These are phyloP conservation scores for Diabrotica virgifera DNA, from an alignment of 1,140 invertebrate genomes.

Conservation along the genomic window DNA sequence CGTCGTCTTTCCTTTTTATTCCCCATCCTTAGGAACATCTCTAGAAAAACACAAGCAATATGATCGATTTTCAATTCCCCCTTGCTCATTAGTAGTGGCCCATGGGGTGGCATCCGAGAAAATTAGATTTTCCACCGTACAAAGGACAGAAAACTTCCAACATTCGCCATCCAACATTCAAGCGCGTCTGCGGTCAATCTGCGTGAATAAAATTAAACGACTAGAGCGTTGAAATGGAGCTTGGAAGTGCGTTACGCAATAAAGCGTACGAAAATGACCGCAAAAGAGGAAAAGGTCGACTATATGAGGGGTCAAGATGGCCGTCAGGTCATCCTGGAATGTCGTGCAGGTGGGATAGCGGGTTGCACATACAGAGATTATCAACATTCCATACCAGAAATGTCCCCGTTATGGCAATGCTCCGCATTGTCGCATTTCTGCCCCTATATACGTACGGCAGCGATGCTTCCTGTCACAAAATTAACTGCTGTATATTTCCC, in stretches of 20 bases:
- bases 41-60: background rate
- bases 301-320: conserved; percentile 29
- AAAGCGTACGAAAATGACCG: conserved; percentile 17
- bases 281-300: conserved; percentile 21
- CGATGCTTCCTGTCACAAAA: conserved; percentile 1
- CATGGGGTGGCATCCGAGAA: background rate
- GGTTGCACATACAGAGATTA: conserved; percentile 30
- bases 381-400: conserved; percentile 40
- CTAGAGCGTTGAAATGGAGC: conserved; percentile 15
- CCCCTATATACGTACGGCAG: background rate
- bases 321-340: conserved; percentile 28
- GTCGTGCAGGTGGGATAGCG: conserved; percentile 28
- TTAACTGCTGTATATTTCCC: conserved; percentile 2
- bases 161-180: background rate
- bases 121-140: conserved; percentile 1
- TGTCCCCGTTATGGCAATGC: conserved; percentile 31
- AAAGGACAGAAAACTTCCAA: conserved; percentile 9
- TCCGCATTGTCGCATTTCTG: conserved; percentile 23
- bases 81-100: background rate
- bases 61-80: conserved; percentile 2
- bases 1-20: background rate
- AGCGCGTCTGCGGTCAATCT: conserved; percentile 20
- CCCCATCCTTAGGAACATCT: background rate
- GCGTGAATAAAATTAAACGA: conserved; percentile 23
- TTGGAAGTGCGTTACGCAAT: conserved; percentile 19